Base-by-base conservation (phyloP, 37 sponge, comb jelly and placozoan genomes). In the Dysidea cf. avara region DNA sequence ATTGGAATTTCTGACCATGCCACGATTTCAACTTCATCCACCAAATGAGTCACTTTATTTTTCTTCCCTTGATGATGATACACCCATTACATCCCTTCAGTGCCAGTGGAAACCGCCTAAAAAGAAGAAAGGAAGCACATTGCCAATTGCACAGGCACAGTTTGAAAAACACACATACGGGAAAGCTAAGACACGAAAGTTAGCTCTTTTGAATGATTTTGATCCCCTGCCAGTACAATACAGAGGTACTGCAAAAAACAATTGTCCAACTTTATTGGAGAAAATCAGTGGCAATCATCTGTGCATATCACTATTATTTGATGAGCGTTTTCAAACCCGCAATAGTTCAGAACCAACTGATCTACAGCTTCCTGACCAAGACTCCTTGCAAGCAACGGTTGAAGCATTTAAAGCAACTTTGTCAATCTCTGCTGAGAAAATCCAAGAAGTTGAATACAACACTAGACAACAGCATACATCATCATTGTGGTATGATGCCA, bases 241-340 rank as follows among this genome's bases (percentile, higher is more conserved):
- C 26, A 12, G 77, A 31, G 65, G 65, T 14, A 76, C 39, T 33
- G 65, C 77, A 3, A n/a, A 18, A 37, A 56, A 33, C 31, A 39
- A 53, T 17, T 31, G 74, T 7, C 69, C 69, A 48, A 52, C 48
- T 11, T 53, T 83, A 57, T 62, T 83, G 63, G 76, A 83, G 3
- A 75, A 67, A 21, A 39, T 83, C 13, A 18, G 38, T 12, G 76
- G 83, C 2, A 39, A 83, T 35, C 51, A 66, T 20, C 52, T 82
- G 34, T 73, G 76, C 6, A 34, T 81, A 21, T 82, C 69, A n/a
- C 69, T 82, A 18, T 37, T 82, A 0, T 66, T 81, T 47, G 79
- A 78, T 40, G n/a, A 29, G 6, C 24, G 26, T 7, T 56, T 1
- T 30, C 60, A 37, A 9, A 43, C 5, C 46, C 5, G 9, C 46